Evolutionary conservation across 2,113 vertebrate genomes (phyloP).

Genomic region (Pyrgilauda ruficollis): DNA sequence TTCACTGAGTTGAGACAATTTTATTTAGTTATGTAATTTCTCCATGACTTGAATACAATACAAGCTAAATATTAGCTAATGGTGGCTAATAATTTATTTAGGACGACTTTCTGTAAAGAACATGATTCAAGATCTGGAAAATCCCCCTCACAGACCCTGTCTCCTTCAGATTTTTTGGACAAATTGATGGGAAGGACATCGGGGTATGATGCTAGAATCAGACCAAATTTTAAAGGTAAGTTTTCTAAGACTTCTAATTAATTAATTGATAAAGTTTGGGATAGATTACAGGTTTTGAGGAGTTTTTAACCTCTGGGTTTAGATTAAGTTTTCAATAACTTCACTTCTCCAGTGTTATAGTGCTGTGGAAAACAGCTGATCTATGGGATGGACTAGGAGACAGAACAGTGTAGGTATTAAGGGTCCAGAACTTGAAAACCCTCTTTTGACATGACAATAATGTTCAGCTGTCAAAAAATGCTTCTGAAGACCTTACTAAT

Average conservation of each 20-base stretch:
- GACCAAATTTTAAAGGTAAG: constrained; percentile 99
- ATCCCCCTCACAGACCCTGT: constrained; percentile 87
- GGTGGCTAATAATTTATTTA: constrained; percentile 76
- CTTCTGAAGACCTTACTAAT: constrained; percentile 3
- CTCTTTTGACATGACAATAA: background rate
- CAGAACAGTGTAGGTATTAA: background rate
- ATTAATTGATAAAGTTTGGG: background rate
- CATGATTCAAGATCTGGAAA: constrained; percentile 89
- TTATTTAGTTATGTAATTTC: constrained; percentile 5
- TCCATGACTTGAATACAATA: background rate
- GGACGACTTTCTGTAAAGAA: constrained; percentile 90
- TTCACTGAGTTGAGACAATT: background rate
- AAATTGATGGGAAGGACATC: constrained; percentile 98
- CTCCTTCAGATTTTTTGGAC: constrained; percentile 98
- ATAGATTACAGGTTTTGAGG: background rate
- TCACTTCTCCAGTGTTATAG: background rate
- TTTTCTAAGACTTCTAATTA: constrained; percentile 4
- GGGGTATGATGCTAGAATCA: constrained; percentile 96
- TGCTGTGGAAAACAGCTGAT: background rate
- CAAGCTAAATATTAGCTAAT: constrained; percentile 57
- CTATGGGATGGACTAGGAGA: background rate
- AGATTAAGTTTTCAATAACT: background rate
- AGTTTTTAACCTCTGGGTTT: background rate
- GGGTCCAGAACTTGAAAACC: background rate
- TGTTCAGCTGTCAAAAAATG: background rate